Conservation (phyloP, 2,113 vertebrate genomes). For the Bagarius yarrelli region DNA sequence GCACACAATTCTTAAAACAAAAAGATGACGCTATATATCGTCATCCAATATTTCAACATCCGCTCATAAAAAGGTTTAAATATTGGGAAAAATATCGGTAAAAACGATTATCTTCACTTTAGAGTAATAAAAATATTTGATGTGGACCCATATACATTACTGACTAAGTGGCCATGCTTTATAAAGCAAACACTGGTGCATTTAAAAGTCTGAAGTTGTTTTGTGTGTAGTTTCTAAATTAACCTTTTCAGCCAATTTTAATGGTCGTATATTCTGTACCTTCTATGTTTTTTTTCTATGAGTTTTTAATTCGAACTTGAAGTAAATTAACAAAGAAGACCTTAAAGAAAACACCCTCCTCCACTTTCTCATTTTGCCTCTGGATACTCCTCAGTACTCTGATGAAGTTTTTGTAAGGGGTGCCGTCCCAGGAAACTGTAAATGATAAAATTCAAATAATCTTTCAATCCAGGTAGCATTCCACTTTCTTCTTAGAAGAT, state of each 20-base stretch:
- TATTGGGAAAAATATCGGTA: too few species aligned
- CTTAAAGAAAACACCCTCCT: not conserved
- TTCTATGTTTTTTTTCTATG: not conserved
- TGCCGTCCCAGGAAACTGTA: slow-evolving; percentile 69
- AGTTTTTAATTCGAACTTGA: slow-evolving; percentile 4
- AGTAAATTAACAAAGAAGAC: slow-evolving; percentile 33
- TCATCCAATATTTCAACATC: too few species aligned
- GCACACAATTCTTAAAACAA: too few species aligned
- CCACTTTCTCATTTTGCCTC: slow-evolving; percentile 41
- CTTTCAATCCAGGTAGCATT: slow-evolving; percentile 84
- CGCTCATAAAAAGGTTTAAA: too few species aligned
- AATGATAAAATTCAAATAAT: slow-evolving; percentile 74
- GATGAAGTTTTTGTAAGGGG: slow-evolving; percentile 76
- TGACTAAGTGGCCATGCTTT: not conserved
- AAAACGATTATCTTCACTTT: too few species aligned
- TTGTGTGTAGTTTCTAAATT: not conserved
- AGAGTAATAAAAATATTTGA: too few species aligned
- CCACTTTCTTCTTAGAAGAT: slow-evolving; percentile 73
- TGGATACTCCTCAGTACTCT: slow-evolving; percentile 53
- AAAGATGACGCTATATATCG: too few species aligned
- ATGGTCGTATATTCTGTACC: not conserved
- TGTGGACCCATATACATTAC: too few species aligned
- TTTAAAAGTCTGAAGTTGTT: not conserved
- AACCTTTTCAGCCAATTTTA: not conserved
- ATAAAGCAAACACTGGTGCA: not conserved